These are phyloP conservation scores for Cherax quadricarinatus DNA, from an alignment of 1,140 invertebrate species.

Conservation along the genomic window DNA sequence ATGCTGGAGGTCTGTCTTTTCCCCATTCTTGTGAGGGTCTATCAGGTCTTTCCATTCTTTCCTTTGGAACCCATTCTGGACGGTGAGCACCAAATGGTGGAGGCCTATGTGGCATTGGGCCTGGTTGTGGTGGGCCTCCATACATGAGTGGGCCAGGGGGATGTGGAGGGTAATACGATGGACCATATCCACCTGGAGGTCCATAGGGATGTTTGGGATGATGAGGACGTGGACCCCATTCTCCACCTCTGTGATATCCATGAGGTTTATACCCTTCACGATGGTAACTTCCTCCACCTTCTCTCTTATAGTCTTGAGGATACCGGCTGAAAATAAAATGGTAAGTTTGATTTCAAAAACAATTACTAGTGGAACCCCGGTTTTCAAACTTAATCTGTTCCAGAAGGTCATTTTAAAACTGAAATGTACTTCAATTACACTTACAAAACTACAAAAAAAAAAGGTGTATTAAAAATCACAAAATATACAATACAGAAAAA, in stretches of 20 bases:
- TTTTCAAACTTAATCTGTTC: too few relatives aligned
- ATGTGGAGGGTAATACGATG: conserved; percentile 32
- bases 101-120: conserved; percentile 49
- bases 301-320: conserved; percentile 63
- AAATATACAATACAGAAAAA: not conserved
- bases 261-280: conserved; percentile 64
- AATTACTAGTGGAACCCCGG: not conserved
- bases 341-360: not conserved
- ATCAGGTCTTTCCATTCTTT: conserved; percentile 33
- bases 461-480: not conserved
- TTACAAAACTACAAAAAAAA: not conserved
- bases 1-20: conserved; percentile 46
- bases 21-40: conserved; percentile 55
- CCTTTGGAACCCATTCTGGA: conserved; percentile 59
- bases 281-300: conserved; percentile 52
- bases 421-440: not conserved
- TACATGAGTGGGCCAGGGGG: conserved; percentile 42
- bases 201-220: conserved; percentile 47
- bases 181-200: not conserved
- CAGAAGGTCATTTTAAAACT: too few relatives aligned
- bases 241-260: conserved; percentile 65
- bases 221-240: conserved; percentile 46
- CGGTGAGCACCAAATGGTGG: conserved; percentile 42
- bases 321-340: conserved; percentile 50
- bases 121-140: conserved; percentile 29